A percentile compares a stretch with the other conserved stretches of the same genome.
phyloP scores from a whole-genome alignment of 2,797 vertebrate genomes.

The Salmo trutta region DNA sequence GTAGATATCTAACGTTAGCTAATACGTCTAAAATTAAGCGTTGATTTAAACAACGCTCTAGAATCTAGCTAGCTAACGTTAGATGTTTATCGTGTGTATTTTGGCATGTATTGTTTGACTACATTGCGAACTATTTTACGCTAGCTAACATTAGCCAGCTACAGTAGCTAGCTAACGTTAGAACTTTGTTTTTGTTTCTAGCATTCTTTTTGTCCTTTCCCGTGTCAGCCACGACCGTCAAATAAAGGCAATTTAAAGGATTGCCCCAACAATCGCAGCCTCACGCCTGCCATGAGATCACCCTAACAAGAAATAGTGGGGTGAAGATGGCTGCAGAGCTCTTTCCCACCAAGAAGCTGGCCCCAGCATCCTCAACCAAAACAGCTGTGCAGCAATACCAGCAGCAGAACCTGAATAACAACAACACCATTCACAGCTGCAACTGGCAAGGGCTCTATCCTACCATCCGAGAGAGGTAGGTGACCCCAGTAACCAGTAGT shows the following conservation, averaged over 20 bases:
- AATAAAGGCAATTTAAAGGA: background rate
- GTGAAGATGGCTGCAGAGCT: slow-evolving; percentile 95
- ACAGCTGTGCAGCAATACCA: slow-evolving; percentile 84
- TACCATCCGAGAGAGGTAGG: slow-evolving; percentile 94
- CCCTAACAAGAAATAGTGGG: slow-evolving; percentile 80
- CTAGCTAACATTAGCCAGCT: no score
- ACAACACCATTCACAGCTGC: slow-evolving; percentile 80
- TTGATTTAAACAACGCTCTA: no score
- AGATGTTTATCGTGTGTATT: no score
- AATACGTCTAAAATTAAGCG: no score
- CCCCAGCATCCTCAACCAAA: slow-evolving; percentile 56
- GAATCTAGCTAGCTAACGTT: no score
- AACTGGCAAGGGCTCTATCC: slow-evolving; percentile 97
- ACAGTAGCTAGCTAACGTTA: no score
- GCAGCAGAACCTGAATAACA: slow-evolving; percentile 90
- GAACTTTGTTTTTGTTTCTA: no score
- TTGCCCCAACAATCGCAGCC: background rate
- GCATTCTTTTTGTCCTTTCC: background rate
- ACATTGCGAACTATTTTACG: no score
- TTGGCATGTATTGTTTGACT: no score
- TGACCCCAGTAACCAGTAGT: background rate
- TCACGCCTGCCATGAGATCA: slow-evolving; percentile 86
- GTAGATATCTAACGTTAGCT: no score
- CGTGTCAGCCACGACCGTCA: background rate
- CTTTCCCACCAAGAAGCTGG: slow-evolving; percentile 84